Conservation (phyloP, 2,113 vertebrate species). For the Microcebus jonahi region DNA sequence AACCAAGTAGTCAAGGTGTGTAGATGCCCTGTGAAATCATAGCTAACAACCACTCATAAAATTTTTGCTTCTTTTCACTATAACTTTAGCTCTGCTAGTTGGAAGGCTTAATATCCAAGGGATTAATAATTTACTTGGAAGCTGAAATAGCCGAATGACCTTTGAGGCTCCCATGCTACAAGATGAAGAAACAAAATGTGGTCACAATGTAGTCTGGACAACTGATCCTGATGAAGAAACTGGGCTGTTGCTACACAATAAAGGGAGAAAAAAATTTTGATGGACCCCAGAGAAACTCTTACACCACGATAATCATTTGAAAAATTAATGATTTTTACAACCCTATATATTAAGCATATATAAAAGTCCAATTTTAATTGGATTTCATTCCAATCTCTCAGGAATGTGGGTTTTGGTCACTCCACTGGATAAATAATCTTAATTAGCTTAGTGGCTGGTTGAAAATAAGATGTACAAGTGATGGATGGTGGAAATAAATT, state of each 20-base stretch:
- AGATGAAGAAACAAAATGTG: neutral
- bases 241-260: neutral
- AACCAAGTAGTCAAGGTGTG: neutral
- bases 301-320: neutral
- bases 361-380: neutral
- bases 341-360: neutral
- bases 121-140: constrained; percentile 24
- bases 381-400: neutral
- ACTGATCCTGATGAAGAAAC: neutral
- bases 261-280: neutral
- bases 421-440: neutral
- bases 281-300: neutral
- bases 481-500: neutral
- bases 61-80: neutral
- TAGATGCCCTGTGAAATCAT: neutral
- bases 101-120: neutral
- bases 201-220: neutral
- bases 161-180: neutral
- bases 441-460: neutral
- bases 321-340: constrained; percentile 2
- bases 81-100: neutral
- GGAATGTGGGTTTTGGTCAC: neutral
- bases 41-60: neutral
- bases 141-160: neutral
- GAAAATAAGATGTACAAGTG: neutral